phyloP scores from a whole-genome alignment of 2,113 vertebrate genomes.

The Aythya baeri region DNA sequence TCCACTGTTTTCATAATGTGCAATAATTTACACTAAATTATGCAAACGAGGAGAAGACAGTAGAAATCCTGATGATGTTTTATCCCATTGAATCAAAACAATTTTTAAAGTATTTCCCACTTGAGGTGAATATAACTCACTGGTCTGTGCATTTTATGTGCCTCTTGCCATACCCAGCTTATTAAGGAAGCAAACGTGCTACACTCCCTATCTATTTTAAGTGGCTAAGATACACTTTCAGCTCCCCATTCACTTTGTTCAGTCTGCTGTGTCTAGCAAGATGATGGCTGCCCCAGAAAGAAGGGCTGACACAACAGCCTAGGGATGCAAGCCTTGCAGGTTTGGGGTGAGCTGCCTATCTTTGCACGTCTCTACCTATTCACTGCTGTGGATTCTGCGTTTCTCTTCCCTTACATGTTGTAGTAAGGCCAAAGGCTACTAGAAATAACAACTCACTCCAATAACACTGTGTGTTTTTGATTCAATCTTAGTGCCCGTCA shows the following conservation, averaged over 20 bases:
- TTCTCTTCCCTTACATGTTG: not conserved
- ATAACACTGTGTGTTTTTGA: not conserved
- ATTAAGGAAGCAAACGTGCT: not conserved
- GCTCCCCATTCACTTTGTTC: not conserved
- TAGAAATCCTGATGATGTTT: not conserved
- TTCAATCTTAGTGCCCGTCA: not conserved
- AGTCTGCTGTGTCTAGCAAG: not conserved
- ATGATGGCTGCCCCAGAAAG: not conserved
- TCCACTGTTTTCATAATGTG: not conserved
- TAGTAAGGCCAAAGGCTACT: not conserved
- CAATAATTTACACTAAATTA: not conserved
- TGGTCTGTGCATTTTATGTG: not conserved
- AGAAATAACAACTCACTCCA: not conserved
- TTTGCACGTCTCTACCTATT: not conserved
- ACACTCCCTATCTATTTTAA: not conserved
- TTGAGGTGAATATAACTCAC: not conserved
- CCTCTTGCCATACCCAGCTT: not conserved
- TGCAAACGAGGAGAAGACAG: not conserved
- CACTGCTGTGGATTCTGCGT: accelerated
- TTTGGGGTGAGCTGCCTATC: not conserved
- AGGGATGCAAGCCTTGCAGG: not conserved
- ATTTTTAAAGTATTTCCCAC: not conserved
- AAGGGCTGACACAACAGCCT: not conserved
- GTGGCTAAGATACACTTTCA: not conserved
- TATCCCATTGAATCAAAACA: not conserved